Base-by-base conservation (phyloP, 2,888 invertebrate genomes). In the Drosophila tripunctata region DNA sequence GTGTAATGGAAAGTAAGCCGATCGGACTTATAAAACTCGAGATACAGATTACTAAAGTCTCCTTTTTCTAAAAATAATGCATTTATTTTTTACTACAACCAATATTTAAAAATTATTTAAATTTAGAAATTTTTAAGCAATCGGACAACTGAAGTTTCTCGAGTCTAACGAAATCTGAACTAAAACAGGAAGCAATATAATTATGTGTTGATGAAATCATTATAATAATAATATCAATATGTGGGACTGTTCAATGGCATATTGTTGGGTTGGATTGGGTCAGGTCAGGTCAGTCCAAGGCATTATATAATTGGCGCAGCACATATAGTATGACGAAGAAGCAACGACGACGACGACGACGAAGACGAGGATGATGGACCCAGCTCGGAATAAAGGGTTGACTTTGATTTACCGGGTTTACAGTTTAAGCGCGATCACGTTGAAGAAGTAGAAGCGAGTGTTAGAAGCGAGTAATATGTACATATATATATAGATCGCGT, bases 391-490 rank as follows among this genome's bases (percentile, higher is more conserved):
- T 22, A 35, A 24, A 31, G 40, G 41, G 27, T 44, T 14, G 24
- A 12, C n/a, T n/a, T n/a, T n/a, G n/a, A n/a, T n/a, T n/a, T 22
- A 27, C 8, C 27, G 17, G 36, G 47, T 33, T n/a, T 19, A 22
- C 22, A 7, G 22, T 8, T n/a, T n/a, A 27, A 50, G 52, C 61
- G 58, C 63, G 63, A 54, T 60, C 56, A 54, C 54, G 73, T 52
- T 51, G 58, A 31, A 40, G 63, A 61, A 60, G 17, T 61, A 52
- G 50, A 40, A 27, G 27, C 27, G 27, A 27, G 54, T 65, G 56
- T 74, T 69, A 75, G 65, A 72, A 72, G 77, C 75, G 67, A 63
- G 41, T 67, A 65, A 68, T 69, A 60, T 71, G n/a, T 50, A 22
- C 38, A 38, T 19, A 22, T 21, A 4, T 21, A 21, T 21, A 17